Percentiles rank a stretch among this genome's conserved stretches.
phyloP scores from a whole-genome alignment of 2,113 vertebrate species.

The Aythya baeri region DNA sequence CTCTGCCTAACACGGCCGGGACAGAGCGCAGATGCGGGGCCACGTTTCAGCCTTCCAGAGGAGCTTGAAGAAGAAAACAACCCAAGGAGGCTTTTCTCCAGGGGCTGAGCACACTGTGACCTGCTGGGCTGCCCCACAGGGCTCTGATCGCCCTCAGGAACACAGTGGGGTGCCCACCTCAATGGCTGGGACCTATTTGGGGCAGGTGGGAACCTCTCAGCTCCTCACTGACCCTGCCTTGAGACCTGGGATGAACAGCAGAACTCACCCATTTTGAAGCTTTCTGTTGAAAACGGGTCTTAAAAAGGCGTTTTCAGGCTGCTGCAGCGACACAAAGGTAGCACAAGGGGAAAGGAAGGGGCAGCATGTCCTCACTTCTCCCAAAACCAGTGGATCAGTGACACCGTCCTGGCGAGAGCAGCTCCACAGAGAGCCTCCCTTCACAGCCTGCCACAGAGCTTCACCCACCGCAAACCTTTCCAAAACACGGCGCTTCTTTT shows the following conservation, averaged over 20 bases:
- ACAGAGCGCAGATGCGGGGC: neutral
- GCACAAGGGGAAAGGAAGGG: neutral
- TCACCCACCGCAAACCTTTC: neutral
- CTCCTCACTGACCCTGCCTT: neutral
- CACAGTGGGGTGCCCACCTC: neutral
- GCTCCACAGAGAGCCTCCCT: neutral
- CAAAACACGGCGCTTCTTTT: neutral
- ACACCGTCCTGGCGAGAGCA: neutral
- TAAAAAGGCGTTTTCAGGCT: neutral
- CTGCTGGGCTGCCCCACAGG: neutral
- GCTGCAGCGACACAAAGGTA: neutral
- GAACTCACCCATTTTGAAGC: neutral
- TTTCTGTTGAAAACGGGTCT: neutral
- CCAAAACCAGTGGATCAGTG: neutral
- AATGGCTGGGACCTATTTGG: neutral
- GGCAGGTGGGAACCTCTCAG: neutral
- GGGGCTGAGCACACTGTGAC: neutral
- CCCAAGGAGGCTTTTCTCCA: neutral
- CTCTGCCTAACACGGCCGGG: neutral
- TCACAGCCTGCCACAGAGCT: neutral
- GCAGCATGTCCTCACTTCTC: neutral
- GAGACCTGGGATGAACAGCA: neutral
- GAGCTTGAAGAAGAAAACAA: neutral
- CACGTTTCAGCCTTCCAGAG: neutral
- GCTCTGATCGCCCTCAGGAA: neutral